phyloP scores from a whole-genome alignment of 2,888 invertebrate genomes.

The Protonemura montana region DNA sequence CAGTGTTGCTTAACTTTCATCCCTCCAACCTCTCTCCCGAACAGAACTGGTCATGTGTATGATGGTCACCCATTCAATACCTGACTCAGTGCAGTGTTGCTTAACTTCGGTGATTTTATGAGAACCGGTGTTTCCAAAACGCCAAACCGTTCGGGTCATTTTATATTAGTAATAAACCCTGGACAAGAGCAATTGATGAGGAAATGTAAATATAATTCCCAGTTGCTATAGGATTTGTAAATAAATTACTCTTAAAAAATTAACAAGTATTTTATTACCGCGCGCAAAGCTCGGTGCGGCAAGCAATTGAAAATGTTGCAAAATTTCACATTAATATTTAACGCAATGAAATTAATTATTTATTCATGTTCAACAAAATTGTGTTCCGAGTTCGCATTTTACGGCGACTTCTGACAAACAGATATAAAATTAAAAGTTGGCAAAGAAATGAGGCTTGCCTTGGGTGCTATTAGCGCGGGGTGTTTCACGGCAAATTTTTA shows the following conservation, averaged over 20 bases:
- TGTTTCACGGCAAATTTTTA: background rate
- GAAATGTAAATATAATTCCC: background rate
- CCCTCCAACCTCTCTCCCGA: too few species aligned
- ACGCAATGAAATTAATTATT: background rate
- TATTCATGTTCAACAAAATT: background rate
- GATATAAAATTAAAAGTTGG: background rate
- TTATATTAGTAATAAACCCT: too few species aligned
- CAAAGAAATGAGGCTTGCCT: background rate
- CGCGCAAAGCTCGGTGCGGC: background rate
- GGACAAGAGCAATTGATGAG: background rate
- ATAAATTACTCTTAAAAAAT: background rate
- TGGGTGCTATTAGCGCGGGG: background rate
- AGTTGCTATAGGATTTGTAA: background rate
- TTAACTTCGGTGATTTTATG: too few species aligned
- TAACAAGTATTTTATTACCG: background rate
- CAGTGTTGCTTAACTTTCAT: too few species aligned
- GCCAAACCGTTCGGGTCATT: too few species aligned
- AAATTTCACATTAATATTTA: background rate
- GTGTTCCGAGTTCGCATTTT: background rate
- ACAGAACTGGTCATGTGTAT: too few species aligned
- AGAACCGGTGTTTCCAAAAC: too few species aligned
- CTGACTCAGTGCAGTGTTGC: too few species aligned
- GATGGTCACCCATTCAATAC: too few species aligned
- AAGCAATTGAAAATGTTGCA: background rate
- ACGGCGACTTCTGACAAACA: background rate